Evolutionary conservation across 2,888 invertebrate species (phyloP).

Genomic region (Drosophila maculinotata): DNA sequence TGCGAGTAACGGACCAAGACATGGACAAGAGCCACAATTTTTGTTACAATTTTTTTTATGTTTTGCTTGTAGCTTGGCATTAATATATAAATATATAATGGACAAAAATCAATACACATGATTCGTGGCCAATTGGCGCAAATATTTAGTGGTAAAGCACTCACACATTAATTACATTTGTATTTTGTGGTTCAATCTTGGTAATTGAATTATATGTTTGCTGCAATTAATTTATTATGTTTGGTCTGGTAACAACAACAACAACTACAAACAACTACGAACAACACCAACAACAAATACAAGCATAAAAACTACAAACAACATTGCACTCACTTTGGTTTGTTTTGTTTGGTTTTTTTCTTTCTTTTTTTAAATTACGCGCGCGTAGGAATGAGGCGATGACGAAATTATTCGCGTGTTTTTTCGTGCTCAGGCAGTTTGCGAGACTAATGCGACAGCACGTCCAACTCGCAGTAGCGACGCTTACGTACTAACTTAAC

Average conservation of each 20-base stretch:
- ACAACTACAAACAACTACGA: conserved; percentile 9
- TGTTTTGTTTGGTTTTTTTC: conserved; percentile 52
- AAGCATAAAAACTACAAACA: conserved; percentile 20
- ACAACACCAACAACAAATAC: conserved; percentile 13
- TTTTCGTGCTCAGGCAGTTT: conserved; percentile 35
- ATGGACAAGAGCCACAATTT: conserved; percentile 37
- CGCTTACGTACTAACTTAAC: conserved; percentile 63
- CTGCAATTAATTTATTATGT: conserved; percentile 66
- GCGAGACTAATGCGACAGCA: conserved; percentile 29
- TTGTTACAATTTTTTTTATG: conserved; percentile 53
- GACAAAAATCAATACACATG: conserved; percentile 68
- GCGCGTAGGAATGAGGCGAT: conserved; percentile 60
- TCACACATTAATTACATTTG: conserved; percentile 5
- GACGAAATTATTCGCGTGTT: conserved; percentile 67
- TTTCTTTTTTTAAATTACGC: conserved; percentile 33
- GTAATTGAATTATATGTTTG: conserved; percentile 67
- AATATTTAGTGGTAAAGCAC: conserved; percentile 50
- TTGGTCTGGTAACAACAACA: conserved; percentile 43
- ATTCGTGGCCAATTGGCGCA: conserved; percentile 55
- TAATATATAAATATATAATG: conserved; percentile 72
- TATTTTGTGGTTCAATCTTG: conserved; percentile 62
- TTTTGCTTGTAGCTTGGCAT: conserved; percentile 10
- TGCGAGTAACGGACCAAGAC: conserved; percentile 41
- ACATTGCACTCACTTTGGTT: conserved; percentile 67
- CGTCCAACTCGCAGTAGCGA: conserved; percentile 50